Evolutionary conservation across 2,797 vertebrate genomes (phyloP).

Genomic region (Sebastes minor): DNA sequence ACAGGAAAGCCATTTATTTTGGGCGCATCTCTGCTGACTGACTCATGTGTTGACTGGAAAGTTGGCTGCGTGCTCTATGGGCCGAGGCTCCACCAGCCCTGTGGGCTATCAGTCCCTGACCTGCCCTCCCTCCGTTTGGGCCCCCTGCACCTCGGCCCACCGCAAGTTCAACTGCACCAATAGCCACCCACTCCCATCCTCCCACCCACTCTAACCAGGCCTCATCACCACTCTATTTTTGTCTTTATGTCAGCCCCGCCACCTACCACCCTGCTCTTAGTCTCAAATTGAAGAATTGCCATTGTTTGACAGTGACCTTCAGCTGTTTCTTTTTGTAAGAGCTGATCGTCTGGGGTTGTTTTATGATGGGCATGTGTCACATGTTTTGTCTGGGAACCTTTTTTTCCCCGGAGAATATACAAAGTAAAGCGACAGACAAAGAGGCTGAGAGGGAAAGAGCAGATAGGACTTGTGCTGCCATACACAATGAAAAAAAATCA

Average conservation of each 20-base stretch:
- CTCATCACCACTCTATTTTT: conserved; percentile 67
- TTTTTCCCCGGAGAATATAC: neutral
- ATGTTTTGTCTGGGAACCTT: conserved; percentile 14
- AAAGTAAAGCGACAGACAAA: conserved; percentile 81
- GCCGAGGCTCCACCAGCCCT: conserved; percentile 83
- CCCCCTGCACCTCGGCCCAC: conserved; percentile 54
- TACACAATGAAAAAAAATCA: neutral
- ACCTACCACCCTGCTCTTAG: conserved; percentile 59
- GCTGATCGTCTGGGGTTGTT: conserved; percentile 12
- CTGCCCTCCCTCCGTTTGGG: conserved; percentile 56
- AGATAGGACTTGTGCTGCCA: neutral
- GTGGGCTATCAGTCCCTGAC: conserved; percentile 85
- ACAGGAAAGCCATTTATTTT: conserved; percentile 98
- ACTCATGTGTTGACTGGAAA: conserved; percentile 98
- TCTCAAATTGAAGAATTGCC: conserved; percentile 80
- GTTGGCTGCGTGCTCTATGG: conserved; percentile 85
- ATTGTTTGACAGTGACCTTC: conserved; percentile 87
- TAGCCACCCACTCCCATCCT: conserved; percentile 63
- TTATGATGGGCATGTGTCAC: conserved; percentile 8
- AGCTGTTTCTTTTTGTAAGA: conserved; percentile 49
- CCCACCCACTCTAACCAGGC: conserved; percentile 64
- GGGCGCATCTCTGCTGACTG: conserved; percentile 92
- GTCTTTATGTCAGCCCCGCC: conserved; percentile 40
- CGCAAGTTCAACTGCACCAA: conserved; percentile 66
- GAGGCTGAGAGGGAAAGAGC: conserved; percentile 25